Percentiles rank a stretch among this genome's conserved stretches.
Evolutionary conservation across 2,888 invertebrate species (phyloP).

Genomic region (Ceramica pisi): DNA sequence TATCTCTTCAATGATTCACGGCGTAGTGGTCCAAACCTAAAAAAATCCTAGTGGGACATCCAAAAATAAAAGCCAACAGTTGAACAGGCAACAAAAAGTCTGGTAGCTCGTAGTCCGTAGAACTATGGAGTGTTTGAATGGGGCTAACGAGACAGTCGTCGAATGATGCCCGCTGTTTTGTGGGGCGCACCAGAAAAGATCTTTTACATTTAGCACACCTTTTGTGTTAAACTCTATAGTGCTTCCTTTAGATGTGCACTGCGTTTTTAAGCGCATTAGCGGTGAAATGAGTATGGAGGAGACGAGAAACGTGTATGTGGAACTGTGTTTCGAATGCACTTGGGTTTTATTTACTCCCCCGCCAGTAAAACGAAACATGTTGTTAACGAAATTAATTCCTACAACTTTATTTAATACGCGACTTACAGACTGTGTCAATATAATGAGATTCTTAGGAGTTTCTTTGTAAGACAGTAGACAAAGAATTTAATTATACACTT

Average conservation of each 20-base stretch:
- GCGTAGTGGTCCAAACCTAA: slow-evolving; percentile 23
- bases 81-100: slow-evolving; percentile 73
- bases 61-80: slow-evolving; percentile 66
- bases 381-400: not conserved
- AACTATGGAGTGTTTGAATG: slow-evolving; percentile 75
- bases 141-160: slow-evolving; percentile 81
- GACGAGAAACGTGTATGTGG: slow-evolving; percentile 26
- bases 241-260: slow-evolving; percentile 33
- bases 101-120: slow-evolving; percentile 71
- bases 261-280: slow-evolving; percentile 53
- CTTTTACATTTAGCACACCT: slow-evolving; percentile 52
- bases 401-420: slow-evolving; percentile 1
- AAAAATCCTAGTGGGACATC: slow-evolving; percentile 50
- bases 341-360: slow-evolving; percentile 1
- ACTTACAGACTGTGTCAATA: slow-evolving; percentile 9
- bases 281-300: slow-evolving; percentile 42
- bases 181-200: slow-evolving; percentile 67
- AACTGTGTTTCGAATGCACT: slow-evolving; percentile 28
- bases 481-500: slow-evolving; percentile 35
- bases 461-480: slow-evolving; percentile 30
- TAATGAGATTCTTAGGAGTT: slow-evolving; percentile 34
- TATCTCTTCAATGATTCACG: not conserved
- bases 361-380: not conserved
- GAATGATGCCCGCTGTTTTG: slow-evolving; percentile 75
- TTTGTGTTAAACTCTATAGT: slow-evolving; percentile 43